phyloP scores from a whole-genome alignment of 1,140 invertebrate genomes.

The Eumeta japonica region DNA sequence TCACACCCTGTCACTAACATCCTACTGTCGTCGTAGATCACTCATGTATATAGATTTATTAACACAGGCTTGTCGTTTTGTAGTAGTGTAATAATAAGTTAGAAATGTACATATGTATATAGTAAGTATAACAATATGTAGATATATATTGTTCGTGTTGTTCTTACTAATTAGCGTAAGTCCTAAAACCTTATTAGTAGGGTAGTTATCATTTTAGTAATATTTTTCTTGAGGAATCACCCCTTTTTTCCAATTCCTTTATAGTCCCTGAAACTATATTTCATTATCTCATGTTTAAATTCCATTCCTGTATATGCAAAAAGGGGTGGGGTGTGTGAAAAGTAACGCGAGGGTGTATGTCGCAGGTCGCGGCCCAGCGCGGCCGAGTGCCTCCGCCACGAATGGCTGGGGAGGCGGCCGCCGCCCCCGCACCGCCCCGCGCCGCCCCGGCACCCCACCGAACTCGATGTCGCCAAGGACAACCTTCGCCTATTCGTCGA shows the following conservation, averaged over 20 bases:
- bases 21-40: too few species aligned
- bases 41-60: too few species aligned
- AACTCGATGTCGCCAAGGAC: conserved; percentile 80
- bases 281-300: not conserved
- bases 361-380: conserved; percentile 73
- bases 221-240: too few species aligned
- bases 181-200: not conserved
- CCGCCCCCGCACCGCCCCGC: conserved; percentile 28
- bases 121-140: too few species aligned
- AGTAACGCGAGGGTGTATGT: conserved; percentile 54
- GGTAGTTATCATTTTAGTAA: too few species aligned
- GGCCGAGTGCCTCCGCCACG: conserved; percentile 71
- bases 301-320: not conserved
- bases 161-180: not conserved
- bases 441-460: conserved; percentile 47
- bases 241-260: not conserved
- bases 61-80: too few species aligned
- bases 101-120: too few species aligned
- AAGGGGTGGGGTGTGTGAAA: conserved; percentile 5
- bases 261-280: not conserved
- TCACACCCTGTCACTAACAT: too few species aligned
- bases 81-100: too few species aligned
- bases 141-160: too few species aligned
- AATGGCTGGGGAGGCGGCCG: conserved; percentile 65
- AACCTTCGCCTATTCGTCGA: conserved; percentile 83